phyloP scores from a whole-genome alignment of 2,888 invertebrate genomes.

The Andrena flavipes region DNA sequence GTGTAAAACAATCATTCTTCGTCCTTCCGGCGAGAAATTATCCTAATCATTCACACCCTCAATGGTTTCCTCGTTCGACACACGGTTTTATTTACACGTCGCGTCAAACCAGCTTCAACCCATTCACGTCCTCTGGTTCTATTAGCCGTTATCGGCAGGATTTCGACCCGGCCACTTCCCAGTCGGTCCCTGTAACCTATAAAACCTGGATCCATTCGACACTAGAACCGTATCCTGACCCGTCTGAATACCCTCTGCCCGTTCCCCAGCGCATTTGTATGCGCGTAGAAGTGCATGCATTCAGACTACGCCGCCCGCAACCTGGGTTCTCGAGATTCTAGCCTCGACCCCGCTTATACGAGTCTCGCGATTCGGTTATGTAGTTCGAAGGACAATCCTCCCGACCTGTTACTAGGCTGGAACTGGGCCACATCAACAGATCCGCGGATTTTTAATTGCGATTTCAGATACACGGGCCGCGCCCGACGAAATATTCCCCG shows the following conservation, averaged over 20 bases:
- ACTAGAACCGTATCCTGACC: conserved; percentile 38
- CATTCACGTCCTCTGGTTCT: conserved; percentile 35
- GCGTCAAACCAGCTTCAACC: conserved; percentile 21
- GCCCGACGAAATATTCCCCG: conserved; percentile 16
- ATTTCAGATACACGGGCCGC: neutral
- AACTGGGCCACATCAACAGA: conserved; percentile 36
- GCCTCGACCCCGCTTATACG: conserved; percentile 18
- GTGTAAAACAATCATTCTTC: too few species aligned
- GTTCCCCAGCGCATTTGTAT: conserved; percentile 42
- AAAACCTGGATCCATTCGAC: conserved; percentile 49
- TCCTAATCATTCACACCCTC: too few species aligned
- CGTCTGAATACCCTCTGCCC: conserved; percentile 25
- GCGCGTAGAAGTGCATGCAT: conserved; percentile 38
- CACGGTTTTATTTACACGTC: conserved; percentile 51
- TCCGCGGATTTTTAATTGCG: conserved; percentile 31
- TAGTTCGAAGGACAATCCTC: conserved; percentile 22
- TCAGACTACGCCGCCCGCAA: conserved; percentile 29
- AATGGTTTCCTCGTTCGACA: neutral
- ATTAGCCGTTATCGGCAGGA: conserved; percentile 57
- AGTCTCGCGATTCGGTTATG: conserved; percentile 16
- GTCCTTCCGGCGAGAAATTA: too few species aligned
- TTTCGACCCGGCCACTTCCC: conserved; percentile 43
- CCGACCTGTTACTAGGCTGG: neutral
- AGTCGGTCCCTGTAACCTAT: conserved; percentile 35
- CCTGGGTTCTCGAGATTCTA: conserved; percentile 36